Conservation (phyloP, 2,888 invertebrate species). For the Agrotis ipsilon region DNA sequence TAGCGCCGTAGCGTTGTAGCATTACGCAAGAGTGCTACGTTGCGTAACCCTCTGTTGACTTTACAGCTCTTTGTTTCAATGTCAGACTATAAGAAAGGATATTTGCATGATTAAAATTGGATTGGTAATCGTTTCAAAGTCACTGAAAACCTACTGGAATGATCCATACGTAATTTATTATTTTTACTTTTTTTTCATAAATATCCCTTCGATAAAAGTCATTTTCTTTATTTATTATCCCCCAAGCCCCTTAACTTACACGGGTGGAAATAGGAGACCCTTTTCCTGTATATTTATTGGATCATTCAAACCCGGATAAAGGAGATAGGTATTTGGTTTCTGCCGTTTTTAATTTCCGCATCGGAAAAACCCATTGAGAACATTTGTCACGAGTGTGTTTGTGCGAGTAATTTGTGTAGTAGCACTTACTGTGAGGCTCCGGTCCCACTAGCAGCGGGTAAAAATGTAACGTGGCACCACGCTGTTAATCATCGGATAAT, state of each 20-base stretch:
- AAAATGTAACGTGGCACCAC: background rate
- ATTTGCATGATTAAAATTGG: slow-evolving; percentile 41
- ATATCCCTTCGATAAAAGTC: background rate
- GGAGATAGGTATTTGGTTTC: background rate
- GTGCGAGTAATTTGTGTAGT: slow-evolving; percentile 15
- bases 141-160: background rate
- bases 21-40: slow-evolving; percentile 66
- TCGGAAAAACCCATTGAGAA: slow-evolving; percentile 12
- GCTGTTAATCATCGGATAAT: background rate
- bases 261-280: background rate
- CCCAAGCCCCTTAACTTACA: background rate
- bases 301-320: slow-evolving; percentile 10
- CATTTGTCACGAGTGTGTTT: slow-evolving; percentile 25
- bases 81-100: slow-evolving; percentile 47
- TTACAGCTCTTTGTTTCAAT: slow-evolving; percentile 59
- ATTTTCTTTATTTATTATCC: background rate
- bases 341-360: slow-evolving; percentile 24
- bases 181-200: background rate
- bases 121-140: slow-evolving; percentile 13
- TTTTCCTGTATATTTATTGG: background rate
- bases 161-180: background rate
- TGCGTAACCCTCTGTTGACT: slow-evolving; percentile 67
- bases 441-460: background rate
- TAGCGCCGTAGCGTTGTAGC: slow-evolving; percentile 51
- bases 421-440: background rate